Base-by-base conservation (phyloP, 2,888 invertebrate genomes). In the Agrilus mali region DNA sequence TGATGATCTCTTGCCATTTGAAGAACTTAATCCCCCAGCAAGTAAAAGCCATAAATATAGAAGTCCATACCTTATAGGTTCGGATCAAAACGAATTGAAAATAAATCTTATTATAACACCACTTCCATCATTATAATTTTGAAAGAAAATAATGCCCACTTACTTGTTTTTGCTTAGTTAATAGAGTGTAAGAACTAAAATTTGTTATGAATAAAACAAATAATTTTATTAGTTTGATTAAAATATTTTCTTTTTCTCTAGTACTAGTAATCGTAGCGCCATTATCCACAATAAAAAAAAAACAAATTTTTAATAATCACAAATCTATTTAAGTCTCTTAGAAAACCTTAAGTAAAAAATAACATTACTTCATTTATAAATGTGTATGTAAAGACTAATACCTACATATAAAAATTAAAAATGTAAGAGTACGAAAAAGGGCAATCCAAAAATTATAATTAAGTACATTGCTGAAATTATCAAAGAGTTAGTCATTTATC, bases 41-140 rank as follows among this genome's bases (percentile, higher is more conserved):
- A 50, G 46, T 34, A 47, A 49, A 15, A 42, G 35, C 32, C 35
- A 50, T 3, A 45, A 41, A 20, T 43, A 52, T 38, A 59, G 56
- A 13, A 63, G 63, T 47, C 56, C 69, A 4, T 82, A 78, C 54
- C 65, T 86, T 40, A 71, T 83, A 42, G 86, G 86, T 2, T 70
- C 75, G 2, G 75, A 80, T 53, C 70, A 74, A 33, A 82, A 86
- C 59, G 77, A 80, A 55, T 68, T 88, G 22, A 80, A 83, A 71
- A 71, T 88, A 51, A 82, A 82, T 65, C 78, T 88, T 45, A 79
- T 87, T 46, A 86, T 88, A 43, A 78, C 83, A 4, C 86, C 87
- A 15, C 15, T 48, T 33, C 13, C 33, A 37, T 32, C 35, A 22
- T 33, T 16, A 8, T 47, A 33, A 31, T 38, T 27, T 17, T n/a